phyloP scores from a whole-genome alignment of 2,888 invertebrate species.

The Deilephila porcellus region DNA sequence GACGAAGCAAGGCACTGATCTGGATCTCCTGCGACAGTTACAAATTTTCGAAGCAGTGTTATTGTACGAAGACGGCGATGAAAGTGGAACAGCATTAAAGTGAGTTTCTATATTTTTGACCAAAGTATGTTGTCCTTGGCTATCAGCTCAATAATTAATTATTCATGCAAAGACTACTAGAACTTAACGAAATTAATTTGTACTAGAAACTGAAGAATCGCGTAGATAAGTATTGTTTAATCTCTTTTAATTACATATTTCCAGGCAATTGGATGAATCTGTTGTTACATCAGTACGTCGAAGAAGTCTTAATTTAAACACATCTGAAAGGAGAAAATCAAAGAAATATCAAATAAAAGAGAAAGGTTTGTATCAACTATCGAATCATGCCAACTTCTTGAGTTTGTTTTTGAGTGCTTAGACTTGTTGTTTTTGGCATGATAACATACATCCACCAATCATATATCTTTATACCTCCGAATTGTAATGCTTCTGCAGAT shows the following conservation, averaged over 20 bases:
- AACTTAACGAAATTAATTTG: too few relatives aligned
- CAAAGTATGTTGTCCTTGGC: not conserved
- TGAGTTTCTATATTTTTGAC: slow-evolving; percentile 41
- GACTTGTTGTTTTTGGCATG: slow-evolving; percentile 35
- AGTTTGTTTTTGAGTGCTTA: slow-evolving; percentile 39
- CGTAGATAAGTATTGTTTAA: not conserved
- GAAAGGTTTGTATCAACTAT: slow-evolving; percentile 84
- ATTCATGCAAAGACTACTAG: too few relatives aligned
- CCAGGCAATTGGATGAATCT: slow-evolving; percentile 87
- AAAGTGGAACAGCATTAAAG: slow-evolving; percentile 85
- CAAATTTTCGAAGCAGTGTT: slow-evolving; percentile 98
- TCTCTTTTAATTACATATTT: slow-evolving; percentile 38
- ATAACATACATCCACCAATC: not conserved
- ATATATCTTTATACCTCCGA: not conserved
- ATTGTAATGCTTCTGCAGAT: slow-evolving; percentile 19
- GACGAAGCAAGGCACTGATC: slow-evolving; percentile 96
- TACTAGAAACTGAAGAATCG: too few relatives aligned
- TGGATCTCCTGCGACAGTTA: slow-evolving; percentile 96
- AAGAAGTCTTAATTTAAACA: slow-evolving; percentile 70
- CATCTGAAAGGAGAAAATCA: slow-evolving; percentile 91
- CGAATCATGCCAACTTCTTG: not conserved
- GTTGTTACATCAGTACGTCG: slow-evolving; percentile 89
- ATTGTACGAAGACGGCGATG: slow-evolving; percentile 92
- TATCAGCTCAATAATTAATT: too few relatives aligned
- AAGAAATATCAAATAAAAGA: slow-evolving; percentile 85